Percentiles rank a stretch among this genome's conserved stretches.
These are phyloP conservation scores for Rhorus exstirpatorius DNA, from an alignment of 2,888 invertebrate genomes.

Conservation along the genomic window DNA sequence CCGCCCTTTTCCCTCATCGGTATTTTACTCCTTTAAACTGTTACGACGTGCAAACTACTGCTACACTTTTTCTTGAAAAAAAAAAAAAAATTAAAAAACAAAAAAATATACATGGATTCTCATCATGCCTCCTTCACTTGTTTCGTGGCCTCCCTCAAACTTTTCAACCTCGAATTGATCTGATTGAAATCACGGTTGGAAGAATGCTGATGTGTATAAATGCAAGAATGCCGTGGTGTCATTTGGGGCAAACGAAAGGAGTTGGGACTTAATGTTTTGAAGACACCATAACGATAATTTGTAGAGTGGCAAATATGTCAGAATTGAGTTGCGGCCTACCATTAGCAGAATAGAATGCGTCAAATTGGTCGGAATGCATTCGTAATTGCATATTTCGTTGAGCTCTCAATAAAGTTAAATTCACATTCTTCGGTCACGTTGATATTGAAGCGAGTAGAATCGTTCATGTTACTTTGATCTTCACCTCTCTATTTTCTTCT, in stretches of 20 bases:
- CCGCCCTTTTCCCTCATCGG: conserved; percentile 65
- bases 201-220: background rate
- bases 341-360: conserved; percentile 18
- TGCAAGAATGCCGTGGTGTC: background rate
- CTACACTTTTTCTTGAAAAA: conserved; percentile 12
- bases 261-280: no score
- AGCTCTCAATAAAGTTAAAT: conserved; percentile 21
- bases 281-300: background rate
- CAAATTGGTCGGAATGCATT: conserved; percentile 13
- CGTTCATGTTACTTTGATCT: conserved; percentile 51
- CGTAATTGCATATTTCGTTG: conserved; percentile 12
- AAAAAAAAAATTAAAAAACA: no score
- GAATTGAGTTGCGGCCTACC: conserved; percentile 60
- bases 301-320: conserved; percentile 46
- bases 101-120: no score
- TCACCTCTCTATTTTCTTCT: conserved; percentile 56
- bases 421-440: conserved; percentile 8
- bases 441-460: background rate
- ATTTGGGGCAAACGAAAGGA: background rate
- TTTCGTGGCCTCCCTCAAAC: background rate
- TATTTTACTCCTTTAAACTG: conserved; percentile 57
- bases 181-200: background rate
- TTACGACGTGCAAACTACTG: background rate
- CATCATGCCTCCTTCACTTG: background rate
- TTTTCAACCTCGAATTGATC: background rate